These are phyloP conservation scores for Himalopsyche tibetana DNA, from an alignment of 2,888 invertebrate genomes.

Conservation along the genomic window DNA sequence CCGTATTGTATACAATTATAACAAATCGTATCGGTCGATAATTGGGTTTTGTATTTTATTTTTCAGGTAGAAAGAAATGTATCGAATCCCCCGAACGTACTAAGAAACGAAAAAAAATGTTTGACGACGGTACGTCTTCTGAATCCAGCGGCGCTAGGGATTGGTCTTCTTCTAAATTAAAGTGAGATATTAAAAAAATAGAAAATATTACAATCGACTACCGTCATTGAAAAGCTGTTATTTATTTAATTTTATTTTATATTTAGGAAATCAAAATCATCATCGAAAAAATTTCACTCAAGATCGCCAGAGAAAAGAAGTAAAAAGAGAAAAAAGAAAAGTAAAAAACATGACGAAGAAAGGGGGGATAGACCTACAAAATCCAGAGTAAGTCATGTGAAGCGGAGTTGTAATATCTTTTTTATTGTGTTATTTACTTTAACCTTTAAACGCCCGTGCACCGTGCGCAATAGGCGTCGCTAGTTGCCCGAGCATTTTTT, in stretches of 20 bases:
- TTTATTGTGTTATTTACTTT: no score
- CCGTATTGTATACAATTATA: no score
- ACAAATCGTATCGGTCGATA: background rate
- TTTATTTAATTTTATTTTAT: constrained; percentile 14
- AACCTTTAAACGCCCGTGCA: no score
- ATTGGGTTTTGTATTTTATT: background rate
- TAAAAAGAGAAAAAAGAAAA: constrained; percentile 67
- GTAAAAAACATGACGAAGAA: constrained; percentile 67
- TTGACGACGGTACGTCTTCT: constrained; percentile 72
- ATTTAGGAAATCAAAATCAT: constrained; percentile 55
- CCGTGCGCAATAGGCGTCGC: no score
- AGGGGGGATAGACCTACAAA: constrained; percentile 66
- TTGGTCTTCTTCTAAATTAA: constrained; percentile 67
- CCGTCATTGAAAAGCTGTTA: background rate
- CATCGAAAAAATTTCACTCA: constrained; percentile 21
- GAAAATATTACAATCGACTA: constrained; percentile 25
- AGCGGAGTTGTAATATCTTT: no score
- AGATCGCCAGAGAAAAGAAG: constrained; percentile 56
- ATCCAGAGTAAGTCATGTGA: constrained; percentile 55
- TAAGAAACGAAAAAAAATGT: constrained; percentile 74
- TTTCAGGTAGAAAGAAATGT: constrained; percentile 70
- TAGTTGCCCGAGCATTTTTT: no score
- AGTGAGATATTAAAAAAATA: background rate
- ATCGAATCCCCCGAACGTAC: constrained; percentile 74
- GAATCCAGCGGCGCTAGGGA: constrained; percentile 74